Base-by-base conservation (phyloP, 2,113 vertebrate species). In the Zosterops japonicus region DNA sequence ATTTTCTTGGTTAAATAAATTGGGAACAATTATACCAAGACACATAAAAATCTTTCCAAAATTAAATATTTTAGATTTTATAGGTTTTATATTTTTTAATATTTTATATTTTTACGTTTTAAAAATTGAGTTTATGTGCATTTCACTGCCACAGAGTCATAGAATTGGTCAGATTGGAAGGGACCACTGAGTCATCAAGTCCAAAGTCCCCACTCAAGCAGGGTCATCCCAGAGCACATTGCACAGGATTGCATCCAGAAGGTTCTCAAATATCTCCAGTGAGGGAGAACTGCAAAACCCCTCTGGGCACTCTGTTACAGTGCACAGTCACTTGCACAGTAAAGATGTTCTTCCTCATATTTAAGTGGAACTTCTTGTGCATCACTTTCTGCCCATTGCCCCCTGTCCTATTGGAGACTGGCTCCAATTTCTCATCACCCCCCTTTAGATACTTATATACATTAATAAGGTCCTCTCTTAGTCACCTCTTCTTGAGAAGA, bases 111-210 rank as follows among this genome's bases (percentile, higher is more conserved):
- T 69, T 29, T 36, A 4, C 49, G 12, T 25, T 74, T 50, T 12
- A 28, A 53, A 44, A 57, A 9, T 31, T 27, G 36, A 39, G 29
- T 57, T 56, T 57, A 22, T 4, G 6, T 44, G 3, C 28, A 36
- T 39, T 39, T 61, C 55, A 53, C 47, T 19, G 23, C 20, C 55
- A 77, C 11, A 46, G 36, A 36, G 12, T 69, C 46, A 77, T 18
- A 69, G 33, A 68, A 50, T 25, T 0, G 0, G 22, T 60, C 22
- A 44, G 11, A 33, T 23, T 52, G 46, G 27, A 69, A 69, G 55
- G 22, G 27, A 39, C 23, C 11, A 52, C 36, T 27, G 11, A 27
- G 16, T 35, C 31, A 36, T 35, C 27, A 44, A 12, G 36, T 22
- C 12, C 12, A 60, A 27, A 6, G 27, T 60, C 18, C 14, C 27